Evolutionary conservation across 2,113 vertebrate genomes (phyloP).

Genomic region (Myotis brandtii): DNA sequence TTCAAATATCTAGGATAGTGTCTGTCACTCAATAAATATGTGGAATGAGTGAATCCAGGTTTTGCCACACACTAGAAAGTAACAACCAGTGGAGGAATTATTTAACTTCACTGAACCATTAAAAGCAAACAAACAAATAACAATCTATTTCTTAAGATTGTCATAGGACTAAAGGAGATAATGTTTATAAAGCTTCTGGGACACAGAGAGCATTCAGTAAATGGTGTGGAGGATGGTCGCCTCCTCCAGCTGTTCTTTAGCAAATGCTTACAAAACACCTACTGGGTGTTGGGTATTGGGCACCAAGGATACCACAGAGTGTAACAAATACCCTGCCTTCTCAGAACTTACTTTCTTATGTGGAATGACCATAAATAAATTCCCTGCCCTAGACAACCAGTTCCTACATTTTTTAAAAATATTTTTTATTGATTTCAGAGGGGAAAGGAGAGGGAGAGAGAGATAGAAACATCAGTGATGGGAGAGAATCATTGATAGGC

Average conservation of each 20-base stretch:
- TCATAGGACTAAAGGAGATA: background rate
- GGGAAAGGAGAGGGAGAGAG: too few relatives aligned
- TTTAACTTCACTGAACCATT: background rate
- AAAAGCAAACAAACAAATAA: constrained; percentile 11
- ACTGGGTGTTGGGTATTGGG: background rate
- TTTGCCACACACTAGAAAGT: background rate
- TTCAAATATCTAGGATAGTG: background rate
- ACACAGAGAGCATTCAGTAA: background rate
- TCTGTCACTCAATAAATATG: background rate
- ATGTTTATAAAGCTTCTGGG: background rate
- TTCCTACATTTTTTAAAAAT: background rate
- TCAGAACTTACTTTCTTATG: background rate
- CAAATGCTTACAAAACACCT: background rate
- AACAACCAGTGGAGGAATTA: background rate
- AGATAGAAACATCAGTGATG: too few relatives aligned
- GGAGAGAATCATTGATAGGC: too few relatives aligned
- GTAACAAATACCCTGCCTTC: background rate
- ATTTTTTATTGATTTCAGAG: too few relatives aligned
- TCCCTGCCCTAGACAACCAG: background rate
- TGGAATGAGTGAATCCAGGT: background rate
- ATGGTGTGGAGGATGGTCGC: background rate
- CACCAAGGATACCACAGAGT: background rate
- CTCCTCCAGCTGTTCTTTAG: background rate
- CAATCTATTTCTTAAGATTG: background rate
- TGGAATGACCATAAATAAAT: background rate